Percentiles rank a stretch among this genome's conserved stretches.
phyloP scores from a whole-genome alignment of 2,888 invertebrate species.

The Ophioninae sp. region DNA sequence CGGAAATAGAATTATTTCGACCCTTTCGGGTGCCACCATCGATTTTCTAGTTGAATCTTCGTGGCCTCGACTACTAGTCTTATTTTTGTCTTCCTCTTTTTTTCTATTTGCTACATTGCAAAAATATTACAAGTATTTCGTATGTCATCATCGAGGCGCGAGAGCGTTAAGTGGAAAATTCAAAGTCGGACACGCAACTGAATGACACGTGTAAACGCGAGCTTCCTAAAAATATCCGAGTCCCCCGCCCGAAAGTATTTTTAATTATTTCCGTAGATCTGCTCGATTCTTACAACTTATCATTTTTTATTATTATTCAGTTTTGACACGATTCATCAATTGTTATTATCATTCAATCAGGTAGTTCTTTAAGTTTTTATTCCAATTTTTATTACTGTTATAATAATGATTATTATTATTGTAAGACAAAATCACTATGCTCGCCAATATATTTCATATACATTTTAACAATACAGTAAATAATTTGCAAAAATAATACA shows the following conservation, averaged over 20 bases:
- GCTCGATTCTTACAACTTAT: not conserved
- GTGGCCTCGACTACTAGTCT: not conserved
- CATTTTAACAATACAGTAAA: not conserved
- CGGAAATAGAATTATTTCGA: slow-evolving; percentile 55
- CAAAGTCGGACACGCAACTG: not conserved
- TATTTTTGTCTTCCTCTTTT: not conserved
- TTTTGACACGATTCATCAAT: not conserved
- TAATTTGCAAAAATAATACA: not conserved
- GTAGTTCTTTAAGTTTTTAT: too few species aligned
- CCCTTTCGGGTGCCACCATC: slow-evolving; percentile 11
- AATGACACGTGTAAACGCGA: not conserved
- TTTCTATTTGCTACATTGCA: not conserved
- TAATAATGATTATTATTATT: too few species aligned
- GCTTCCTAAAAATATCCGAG: slow-evolving; percentile 11
- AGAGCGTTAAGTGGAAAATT: not conserved
- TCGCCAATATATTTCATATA: not conserved
- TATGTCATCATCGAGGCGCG: not conserved
- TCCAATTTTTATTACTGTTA: too few species aligned
- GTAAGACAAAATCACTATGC: too few species aligned
- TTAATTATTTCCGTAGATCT: not conserved
- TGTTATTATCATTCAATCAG: not conserved
- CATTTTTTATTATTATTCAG: not conserved
- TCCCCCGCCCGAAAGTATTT: not conserved
- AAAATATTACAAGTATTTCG: not conserved
- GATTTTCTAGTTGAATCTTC: not conserved